These are phyloP conservation scores for Spodoptera picta DNA, from an alignment of 2,888 invertebrate species.

Conservation along the genomic window DNA sequence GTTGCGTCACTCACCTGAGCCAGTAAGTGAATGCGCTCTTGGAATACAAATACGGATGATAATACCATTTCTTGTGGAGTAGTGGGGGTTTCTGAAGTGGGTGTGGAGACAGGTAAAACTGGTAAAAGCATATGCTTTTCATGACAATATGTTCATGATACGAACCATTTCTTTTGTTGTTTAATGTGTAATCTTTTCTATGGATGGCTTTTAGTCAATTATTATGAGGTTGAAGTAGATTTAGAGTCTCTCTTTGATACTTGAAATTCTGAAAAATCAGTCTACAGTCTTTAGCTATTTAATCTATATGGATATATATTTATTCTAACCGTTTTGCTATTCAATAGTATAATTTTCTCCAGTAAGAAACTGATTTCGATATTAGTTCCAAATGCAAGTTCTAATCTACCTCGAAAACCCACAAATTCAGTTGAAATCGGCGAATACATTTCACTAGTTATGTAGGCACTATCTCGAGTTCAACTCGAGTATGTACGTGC, in stretches of 20 bases:
- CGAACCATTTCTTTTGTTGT: neutral
- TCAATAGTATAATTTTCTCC: conserved; percentile 6
- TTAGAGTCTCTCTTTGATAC: too few relatives aligned
- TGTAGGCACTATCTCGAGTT: conserved; percentile 29
- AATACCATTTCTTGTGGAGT: conserved; percentile 26
- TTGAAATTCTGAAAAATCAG: too few relatives aligned
- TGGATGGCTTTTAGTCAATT: too few relatives aligned
- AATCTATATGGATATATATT: too few relatives aligned
- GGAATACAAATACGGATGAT: conserved; percentile 59
- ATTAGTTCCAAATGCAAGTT: conserved; percentile 26
- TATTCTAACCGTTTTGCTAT: neutral
- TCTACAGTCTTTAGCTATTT: too few relatives aligned
- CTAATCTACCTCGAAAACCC: conserved; percentile 25
- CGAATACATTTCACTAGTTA: conserved; percentile 33
- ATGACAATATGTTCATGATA: too few relatives aligned
- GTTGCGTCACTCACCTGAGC: conserved; percentile 59
- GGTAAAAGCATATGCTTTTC: too few relatives aligned
- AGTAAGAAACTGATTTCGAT: conserved; percentile 5
- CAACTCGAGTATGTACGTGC: conserved; percentile 45
- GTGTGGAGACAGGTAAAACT: conserved; percentile 6
- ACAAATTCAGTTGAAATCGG: conserved; percentile 30
- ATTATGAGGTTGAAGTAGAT: too few relatives aligned
- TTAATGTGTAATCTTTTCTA: neutral
- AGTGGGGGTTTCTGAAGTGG: conserved; percentile 24
- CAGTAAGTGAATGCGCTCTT: conserved; percentile 62